Conservation (phyloP, 2,113 vertebrate genomes). For the Psittacara wagleri region DNA sequence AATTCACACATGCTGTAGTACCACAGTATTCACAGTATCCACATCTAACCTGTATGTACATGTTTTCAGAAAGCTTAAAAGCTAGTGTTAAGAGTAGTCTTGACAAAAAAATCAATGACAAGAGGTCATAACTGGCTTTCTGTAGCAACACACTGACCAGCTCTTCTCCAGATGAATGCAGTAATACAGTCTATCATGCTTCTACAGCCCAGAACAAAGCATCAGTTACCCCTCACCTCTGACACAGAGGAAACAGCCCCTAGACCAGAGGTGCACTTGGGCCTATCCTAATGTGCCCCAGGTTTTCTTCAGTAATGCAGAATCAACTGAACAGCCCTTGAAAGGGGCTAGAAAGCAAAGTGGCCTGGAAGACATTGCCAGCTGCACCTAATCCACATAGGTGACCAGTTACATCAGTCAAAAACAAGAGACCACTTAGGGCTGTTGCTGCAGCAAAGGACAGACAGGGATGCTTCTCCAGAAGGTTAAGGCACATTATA, state of each 20-base stretch:
- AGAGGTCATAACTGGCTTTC: not conserved
- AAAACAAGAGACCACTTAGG: not conserved
- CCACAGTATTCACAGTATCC: not conserved
- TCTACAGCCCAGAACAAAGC: not conserved
- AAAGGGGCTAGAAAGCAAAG: not conserved
- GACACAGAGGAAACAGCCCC: not conserved
- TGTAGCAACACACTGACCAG: accelerated
- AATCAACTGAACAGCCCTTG: not conserved
- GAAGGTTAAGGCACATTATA: not conserved
- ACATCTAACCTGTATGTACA: not conserved
- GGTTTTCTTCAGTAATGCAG: not conserved
- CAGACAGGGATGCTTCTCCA: not conserved
- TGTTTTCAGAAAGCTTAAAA: not conserved
- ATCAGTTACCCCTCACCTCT: not conserved
- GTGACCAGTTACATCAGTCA: not conserved
- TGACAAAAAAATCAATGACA: not conserved
- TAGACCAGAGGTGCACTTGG: not conserved
- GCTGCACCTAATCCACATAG: not conserved
- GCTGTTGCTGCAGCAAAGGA: not conserved
- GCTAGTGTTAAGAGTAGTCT: not conserved
- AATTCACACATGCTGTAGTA: not conserved
- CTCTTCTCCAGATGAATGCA: not conserved
- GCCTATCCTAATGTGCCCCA: not conserved
- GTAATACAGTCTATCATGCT: not conserved
- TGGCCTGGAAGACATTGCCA: not conserved